Evolutionary conservation across 2,888 invertebrate genomes (phyloP), one percentile per base, ranked within the genome.

Genomic region (Alitta virens): DNA sequence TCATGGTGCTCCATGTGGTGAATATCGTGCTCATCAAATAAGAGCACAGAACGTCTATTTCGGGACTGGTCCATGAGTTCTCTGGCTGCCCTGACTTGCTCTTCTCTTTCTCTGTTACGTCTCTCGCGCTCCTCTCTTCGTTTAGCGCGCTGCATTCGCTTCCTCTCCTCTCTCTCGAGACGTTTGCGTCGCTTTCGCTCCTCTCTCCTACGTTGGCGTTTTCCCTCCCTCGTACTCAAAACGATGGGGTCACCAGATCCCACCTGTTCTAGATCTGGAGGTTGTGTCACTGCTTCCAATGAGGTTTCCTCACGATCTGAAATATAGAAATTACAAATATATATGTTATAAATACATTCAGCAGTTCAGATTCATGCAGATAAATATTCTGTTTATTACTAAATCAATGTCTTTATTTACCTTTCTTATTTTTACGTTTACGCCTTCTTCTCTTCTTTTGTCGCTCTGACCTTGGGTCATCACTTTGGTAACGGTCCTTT

Each of bases 1-100:
- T 61, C 64, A 53, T 69, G 69, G 65, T 63, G 60, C 2, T 62
- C 56, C 64, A 64, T 63, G 61, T 67, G 68, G 52, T 76, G 75
- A 24, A 68, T 59, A 33, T 70, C 69, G 50, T 72, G 72, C 12
- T 55, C 46, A 60, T 68, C 67, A 25, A 65, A 51, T 23, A 63
- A 46, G 42, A 64, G 25, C 16, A 61, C 24, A 9, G 66, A 64
- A 18, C 58, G 50, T n/a, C 58, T 46, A 12, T 33, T 33, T 7
- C 33, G 33, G 12, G 33, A 33, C 33, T 33, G 33, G 12, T 33
- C 33, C 33, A 33, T 33, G 7, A 33, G 7, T 33, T 33, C 33
- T 12, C 33, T 33, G 12, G 33, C 33, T 33, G 33, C 33, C 12
- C 33, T 5, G 7, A 33, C 33, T 33, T 33, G 33, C 33, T 33